Evolutionary conservation across 2,888 invertebrate species (phyloP).

Genomic region (Apamea crenata): DNA sequence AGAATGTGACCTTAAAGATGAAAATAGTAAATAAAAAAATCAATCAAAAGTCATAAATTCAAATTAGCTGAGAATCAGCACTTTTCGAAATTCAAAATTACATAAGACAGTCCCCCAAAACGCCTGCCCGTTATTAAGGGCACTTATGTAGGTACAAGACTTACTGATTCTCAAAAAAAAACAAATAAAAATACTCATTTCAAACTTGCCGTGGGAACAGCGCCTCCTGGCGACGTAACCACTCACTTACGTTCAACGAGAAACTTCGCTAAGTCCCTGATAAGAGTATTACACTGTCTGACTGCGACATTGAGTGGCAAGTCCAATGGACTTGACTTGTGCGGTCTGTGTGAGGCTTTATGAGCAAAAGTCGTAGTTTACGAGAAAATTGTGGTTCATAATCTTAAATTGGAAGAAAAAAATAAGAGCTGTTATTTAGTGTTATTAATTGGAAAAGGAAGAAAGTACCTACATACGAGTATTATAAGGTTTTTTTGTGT

Average conservation of each 20-base stretch:
- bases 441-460: background rate
- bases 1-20: no score
- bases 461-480: background rate
- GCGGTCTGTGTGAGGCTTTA: slow-evolving; percentile 4
- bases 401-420: background rate
- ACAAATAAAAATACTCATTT: background rate
- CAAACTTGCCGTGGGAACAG: slow-evolving; percentile 8
- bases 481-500: no score
- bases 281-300: slow-evolving; percentile 42
- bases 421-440: background rate
- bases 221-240: slow-evolving; percentile 12
- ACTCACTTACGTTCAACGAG: slow-evolving; percentile 27
- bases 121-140: no score
- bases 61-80: no score
- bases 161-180: background rate
- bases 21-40: no score
- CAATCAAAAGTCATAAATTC: no score
- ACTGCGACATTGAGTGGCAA: slow-evolving; percentile 33
- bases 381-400: background rate
- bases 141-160: no score
- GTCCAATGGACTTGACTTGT: slow-evolving; percentile 9
- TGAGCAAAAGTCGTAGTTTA: background rate
- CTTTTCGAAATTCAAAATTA: no score
- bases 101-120: no score
- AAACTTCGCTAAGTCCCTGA: slow-evolving; percentile 49